Evolutionary conservation across 1,140 invertebrate species (phyloP).

Genomic region (Pseudomyrmex cubaensis): DNA sequence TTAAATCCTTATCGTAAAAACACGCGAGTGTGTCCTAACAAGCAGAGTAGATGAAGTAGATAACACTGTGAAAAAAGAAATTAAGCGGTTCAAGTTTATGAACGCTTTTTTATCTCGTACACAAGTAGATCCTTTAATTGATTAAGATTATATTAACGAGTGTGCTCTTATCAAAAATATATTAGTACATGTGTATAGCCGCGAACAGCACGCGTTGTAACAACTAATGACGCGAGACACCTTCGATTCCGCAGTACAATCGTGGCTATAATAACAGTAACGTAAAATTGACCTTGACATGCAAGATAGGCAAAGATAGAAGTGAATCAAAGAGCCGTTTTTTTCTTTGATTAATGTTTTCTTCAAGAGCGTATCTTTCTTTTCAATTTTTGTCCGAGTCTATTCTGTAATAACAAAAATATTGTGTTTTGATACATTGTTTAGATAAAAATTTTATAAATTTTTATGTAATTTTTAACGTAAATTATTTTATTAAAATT

Average conservation of each 20-base stretch:
- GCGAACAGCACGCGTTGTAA: neutral
- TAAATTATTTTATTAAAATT: no score
- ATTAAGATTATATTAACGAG: neutral
- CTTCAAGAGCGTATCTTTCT: no score
- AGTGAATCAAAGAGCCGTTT: neutral
- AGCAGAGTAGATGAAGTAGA: neutral
- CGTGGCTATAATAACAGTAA: slow-evolving; percentile 7
- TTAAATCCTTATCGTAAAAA: neutral
- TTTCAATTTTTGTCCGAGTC: no score
- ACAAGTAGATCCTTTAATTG: neutral
- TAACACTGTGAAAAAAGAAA: no score
- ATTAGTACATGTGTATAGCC: neutral
- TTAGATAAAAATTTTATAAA: no score
- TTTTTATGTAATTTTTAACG: no score
- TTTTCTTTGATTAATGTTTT: no score
- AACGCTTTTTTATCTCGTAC: neutral
- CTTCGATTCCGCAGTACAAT: slow-evolving; percentile 19
- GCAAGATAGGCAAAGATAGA: slow-evolving; percentile 22
- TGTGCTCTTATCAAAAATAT: slow-evolving; percentile 19
- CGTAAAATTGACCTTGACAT: slow-evolving; percentile 20
- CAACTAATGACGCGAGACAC: neutral
- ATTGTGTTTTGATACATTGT: no score
- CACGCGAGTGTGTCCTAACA: neutral
- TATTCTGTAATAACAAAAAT: no score
- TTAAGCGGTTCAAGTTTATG: neutral